Base-by-base conservation (phyloP, 2,113 vertebrate species). In the Carollia perspicillata region DNA sequence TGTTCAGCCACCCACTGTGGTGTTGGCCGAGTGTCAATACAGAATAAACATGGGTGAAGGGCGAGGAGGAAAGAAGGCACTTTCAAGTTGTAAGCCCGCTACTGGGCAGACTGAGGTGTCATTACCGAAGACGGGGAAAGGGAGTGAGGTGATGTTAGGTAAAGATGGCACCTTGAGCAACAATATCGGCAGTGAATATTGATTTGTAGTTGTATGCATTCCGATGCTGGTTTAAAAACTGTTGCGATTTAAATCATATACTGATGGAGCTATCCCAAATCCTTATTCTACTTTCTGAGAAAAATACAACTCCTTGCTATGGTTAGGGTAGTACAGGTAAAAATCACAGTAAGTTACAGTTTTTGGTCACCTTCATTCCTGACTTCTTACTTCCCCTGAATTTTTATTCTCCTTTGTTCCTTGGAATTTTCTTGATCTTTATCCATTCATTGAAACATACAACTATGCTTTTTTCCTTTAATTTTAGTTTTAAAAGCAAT, bases 351-450 rank as follows among this genome's bases (percentile, higher is more conserved):
- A 89, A 86, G 6, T 84, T 79, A 37, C 23, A 84, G 47, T 69
- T 72, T 44, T 66, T 12, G 8, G 30, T 68, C 22, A 72, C 18
- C 13, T 74, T 5, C 33, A 37, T 86, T 58, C 9, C n/a, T 88
- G 65, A 53, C 16, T 60, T 90, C 49, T 58, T 75, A 30, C 18
- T 33, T 93, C 20, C 44, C 9, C 6, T 89, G 51, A 26, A 51
- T 80, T 90, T 44, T 89, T 66, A 74, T 20, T 78, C 79, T 4
- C 47, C 4, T 85, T 3, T 68, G 28, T 49, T 85, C 86, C 35
- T 83, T 72, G 72, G 11, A 28, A 80, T 90, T 81, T 93, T 30
- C 65, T 96, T 84, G 79, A 89, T 47, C 5, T 92, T 94, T n/a
- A 30, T 60, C 6, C 75, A 37, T 13, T 84, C 35, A 44, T 6